These are phyloP conservation scores for Triplophysa rosa DNA, from an alignment of 2,113 vertebrate species.

Conservation along the genomic window DNA sequence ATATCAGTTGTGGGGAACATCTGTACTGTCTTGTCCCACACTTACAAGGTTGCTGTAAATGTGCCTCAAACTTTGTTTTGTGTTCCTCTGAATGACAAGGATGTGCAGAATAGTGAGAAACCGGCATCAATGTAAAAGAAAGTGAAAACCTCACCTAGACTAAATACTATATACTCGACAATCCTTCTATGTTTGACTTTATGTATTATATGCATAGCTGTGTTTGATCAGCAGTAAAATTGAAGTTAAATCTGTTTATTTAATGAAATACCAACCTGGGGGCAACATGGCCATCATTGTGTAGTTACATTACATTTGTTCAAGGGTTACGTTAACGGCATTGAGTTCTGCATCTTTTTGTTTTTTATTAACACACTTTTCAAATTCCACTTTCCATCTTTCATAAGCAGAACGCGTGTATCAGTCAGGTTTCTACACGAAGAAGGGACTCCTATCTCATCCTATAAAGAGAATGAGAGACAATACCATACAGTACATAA, in stretches of 20 bases:
- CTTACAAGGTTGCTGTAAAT: background rate
- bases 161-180: too few species aligned
- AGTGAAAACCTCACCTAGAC: too few species aligned
- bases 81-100: too few species aligned
- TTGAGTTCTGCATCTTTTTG: constrained; percentile 37
- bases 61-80: too few species aligned
- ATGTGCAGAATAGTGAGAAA: too few species aligned
- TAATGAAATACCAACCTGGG: constrained; percentile 54
- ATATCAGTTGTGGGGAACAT: background rate
- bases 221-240: background rate
- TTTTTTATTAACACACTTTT: background rate
- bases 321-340: background rate
- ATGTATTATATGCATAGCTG: background rate
- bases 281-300: background rate
- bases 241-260: background rate
- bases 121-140: too few species aligned
- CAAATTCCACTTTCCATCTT: background rate
- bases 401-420: background rate
- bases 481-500: background rate
- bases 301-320: constrained; percentile 2
- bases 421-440: background rate
- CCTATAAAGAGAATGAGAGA: background rate
- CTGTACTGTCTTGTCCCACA: background rate
- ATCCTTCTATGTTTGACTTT: too few species aligned
- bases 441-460: rapidly evolving